phyloP scores from a whole-genome alignment of 2,113 vertebrate species.

The Catharus fuscescens region DNA sequence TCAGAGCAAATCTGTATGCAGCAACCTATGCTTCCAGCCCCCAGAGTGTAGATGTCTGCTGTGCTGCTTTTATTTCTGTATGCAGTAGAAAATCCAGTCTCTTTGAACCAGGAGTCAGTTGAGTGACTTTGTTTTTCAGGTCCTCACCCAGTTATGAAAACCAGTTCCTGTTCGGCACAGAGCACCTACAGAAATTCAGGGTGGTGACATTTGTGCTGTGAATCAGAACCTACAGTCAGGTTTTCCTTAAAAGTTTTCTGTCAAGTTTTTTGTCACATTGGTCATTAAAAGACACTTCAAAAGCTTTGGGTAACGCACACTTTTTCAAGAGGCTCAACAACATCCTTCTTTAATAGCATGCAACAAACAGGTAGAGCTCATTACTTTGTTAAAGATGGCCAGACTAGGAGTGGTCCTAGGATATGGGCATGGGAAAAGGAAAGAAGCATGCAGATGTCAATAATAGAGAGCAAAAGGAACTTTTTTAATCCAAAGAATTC shows the following conservation, averaged over 20 bases:
- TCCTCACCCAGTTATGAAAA: background rate
- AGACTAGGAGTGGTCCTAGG: background rate
- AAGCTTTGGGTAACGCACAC: fast-evolving
- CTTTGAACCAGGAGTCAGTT: background rate
- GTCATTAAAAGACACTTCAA: background rate
- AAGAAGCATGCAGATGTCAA: background rate
- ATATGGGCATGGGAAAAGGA: background rate
- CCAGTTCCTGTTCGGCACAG: background rate
- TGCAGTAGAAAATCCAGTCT: background rate
- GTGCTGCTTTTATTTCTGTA: background rate
- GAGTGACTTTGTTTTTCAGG: background rate
- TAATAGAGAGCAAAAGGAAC: background rate
- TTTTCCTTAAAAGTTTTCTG: background rate
- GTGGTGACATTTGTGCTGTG: background rate
- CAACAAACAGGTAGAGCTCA: background rate
- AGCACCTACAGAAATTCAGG: background rate
- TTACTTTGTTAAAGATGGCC: background rate
- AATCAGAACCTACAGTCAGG: background rate
- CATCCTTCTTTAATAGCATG: background rate
- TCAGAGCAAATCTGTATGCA: background rate
- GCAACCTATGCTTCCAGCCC: background rate
- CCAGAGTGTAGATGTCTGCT: background rate
- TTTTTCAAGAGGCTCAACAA: background rate
- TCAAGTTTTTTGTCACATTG: background rate
- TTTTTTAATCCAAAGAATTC: background rate